Evolutionary conservation across 2,797 vertebrate species (phyloP).

Genomic region (Anas acuta): DNA sequence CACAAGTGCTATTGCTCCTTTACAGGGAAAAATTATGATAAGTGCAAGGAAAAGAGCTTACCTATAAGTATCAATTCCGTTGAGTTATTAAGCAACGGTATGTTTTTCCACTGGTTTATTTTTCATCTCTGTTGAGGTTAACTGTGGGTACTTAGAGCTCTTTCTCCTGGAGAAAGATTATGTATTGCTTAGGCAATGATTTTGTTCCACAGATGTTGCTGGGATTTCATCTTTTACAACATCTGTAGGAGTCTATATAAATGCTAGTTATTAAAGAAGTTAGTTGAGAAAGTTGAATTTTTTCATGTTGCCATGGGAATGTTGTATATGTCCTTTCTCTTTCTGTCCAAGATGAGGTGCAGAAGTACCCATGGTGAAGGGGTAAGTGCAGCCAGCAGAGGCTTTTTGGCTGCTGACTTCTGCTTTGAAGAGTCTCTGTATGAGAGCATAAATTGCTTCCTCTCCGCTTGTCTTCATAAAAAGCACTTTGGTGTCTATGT

Average conservation of each 20-base stretch:
- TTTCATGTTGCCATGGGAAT: neutral
- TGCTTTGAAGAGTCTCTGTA: neutral
- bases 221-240: neutral
- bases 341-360: neutral
- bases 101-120: neutral
- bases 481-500: neutral
- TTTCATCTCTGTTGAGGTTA: neutral
- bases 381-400: neutral
- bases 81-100: neutral
- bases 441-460: slow-evolving; percentile 10
- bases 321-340: neutral
- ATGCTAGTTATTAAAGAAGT: neutral
- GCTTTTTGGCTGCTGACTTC: neutral
- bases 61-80: neutral
- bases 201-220: neutral
- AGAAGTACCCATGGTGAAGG: neutral
- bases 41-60: neutral
- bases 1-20: neutral
- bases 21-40: neutral
- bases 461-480: neutral
- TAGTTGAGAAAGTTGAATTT: neutral
- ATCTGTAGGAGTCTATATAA: neutral
- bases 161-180: neutral
- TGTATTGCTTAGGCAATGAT: neutral
- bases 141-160: neutral